These are phyloP conservation scores for Hemibagrus wyckioides DNA, from an alignment of 2,113 vertebrate species.

Conservation along the genomic window DNA sequence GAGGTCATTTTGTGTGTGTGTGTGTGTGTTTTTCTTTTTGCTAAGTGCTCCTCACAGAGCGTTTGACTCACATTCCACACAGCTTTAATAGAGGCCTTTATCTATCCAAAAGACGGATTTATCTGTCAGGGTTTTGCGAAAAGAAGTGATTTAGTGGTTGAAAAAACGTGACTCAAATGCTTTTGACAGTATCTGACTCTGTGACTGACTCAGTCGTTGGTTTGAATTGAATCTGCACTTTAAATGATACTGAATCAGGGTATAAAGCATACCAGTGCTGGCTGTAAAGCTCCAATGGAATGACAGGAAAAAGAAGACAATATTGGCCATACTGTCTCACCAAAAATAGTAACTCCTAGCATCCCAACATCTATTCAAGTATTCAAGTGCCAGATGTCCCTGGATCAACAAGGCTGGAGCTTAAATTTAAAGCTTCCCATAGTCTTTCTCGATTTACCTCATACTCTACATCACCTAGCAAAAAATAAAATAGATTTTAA, in stretches of 20 bases:
- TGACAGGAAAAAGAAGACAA: background rate
- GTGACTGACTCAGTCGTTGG: background rate
- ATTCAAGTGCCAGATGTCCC: background rate
- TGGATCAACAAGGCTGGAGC: background rate
- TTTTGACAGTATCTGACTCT: background rate
- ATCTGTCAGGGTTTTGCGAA: background rate
- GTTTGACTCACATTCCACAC: background rate
- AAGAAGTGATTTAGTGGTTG: slow-evolving; percentile 11
- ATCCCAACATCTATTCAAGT: background rate
- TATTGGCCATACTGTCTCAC: background rate
- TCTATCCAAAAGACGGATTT: slow-evolving; percentile 24
- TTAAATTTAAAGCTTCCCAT: background rate
- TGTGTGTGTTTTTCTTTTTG: slow-evolving; percentile 21
- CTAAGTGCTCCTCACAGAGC: background rate
- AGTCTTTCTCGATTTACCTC: background rate
- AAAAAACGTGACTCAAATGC: background rate
- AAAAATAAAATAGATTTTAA: background rate
- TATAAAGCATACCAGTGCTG: background rate
- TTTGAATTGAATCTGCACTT: background rate
- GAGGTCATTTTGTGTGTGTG: slow-evolving; percentile 3
- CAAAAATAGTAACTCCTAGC: background rate
- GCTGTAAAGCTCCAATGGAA: background rate
- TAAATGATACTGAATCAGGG: background rate
- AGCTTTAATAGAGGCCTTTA: slow-evolving; percentile 36
- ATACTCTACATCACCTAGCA: background rate